Conservation (phyloP, 2,113 vertebrate genomes). For the Eretmochelys imbricata region DNA sequence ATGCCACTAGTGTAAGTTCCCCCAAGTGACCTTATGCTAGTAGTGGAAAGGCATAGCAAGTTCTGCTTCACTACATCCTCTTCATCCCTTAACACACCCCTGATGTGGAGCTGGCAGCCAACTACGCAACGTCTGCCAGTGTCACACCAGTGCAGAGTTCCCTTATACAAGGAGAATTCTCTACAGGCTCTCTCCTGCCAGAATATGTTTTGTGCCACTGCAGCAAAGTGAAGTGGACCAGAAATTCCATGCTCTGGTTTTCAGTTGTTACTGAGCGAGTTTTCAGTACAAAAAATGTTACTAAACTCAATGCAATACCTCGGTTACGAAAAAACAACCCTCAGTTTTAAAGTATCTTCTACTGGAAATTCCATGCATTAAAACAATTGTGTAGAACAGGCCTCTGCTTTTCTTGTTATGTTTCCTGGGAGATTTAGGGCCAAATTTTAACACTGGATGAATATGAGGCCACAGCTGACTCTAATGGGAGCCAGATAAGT, state of each 20-base stretch:
- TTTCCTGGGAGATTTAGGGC: neutral
- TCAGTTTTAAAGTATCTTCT: neutral
- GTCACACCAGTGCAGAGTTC: neutral
- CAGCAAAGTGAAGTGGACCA: neutral
- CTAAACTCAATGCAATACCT: neutral
- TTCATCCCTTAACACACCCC: fast-evolving
- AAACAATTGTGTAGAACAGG: neutral
- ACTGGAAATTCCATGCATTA: neutral
- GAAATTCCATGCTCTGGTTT: neutral
- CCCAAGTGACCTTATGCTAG: neutral
- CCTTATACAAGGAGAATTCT: neutral
- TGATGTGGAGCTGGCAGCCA: neutral
- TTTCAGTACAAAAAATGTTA: neutral
- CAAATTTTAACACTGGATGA: neutral
- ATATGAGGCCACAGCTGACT: neutral
- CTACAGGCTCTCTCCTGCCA: neutral
- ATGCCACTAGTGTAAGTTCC: neutral
- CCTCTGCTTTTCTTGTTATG: neutral
- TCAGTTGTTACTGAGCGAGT: neutral
- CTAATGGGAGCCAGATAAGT: neutral
- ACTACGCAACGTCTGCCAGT: neutral
- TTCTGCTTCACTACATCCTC: neutral
- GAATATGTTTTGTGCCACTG: neutral
- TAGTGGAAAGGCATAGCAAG: neutral
- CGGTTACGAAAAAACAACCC: neutral